These are phyloP conservation scores for Plutella xylostella DNA, from an alignment of 2,888 invertebrate species.

Conservation along the genomic window DNA sequence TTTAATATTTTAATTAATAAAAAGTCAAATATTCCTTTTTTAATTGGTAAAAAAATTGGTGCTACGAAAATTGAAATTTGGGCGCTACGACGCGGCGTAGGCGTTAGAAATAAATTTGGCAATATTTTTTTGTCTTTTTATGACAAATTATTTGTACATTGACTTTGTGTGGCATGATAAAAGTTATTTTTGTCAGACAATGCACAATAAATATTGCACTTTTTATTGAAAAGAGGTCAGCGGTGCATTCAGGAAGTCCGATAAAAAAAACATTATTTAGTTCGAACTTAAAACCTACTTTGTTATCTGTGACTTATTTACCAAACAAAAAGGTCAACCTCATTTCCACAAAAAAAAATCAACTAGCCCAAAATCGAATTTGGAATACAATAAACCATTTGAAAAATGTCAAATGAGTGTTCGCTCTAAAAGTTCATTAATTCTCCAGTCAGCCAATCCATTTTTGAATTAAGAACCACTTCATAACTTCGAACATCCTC, in stretches of 20 bases:
- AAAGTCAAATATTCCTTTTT: no score
- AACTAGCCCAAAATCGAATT: background rate
- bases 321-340: no score
- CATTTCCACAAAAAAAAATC: background rate
- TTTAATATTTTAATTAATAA: no score
- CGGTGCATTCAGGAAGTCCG: constrained; percentile 29
- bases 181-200: background rate
- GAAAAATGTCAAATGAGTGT: background rate
- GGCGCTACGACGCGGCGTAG: no score
- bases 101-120: no score
- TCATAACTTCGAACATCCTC: no score
- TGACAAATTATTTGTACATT: no score
- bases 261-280: constrained; percentile 17
- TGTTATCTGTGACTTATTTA: background rate
- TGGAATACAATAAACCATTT: constrained; percentile 2
- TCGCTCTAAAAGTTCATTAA: background rate
- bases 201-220: background rate
- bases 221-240: constrained; percentile 28
- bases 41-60: no score
- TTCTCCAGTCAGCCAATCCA: no score
- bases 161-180: background rate
- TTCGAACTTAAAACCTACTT: background rate
- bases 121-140: no score
- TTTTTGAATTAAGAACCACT: no score
- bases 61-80: no score